Evolutionary conservation across 2,888 invertebrate genomes (phyloP).

Genomic region (Phaonia tiefii): DNA sequence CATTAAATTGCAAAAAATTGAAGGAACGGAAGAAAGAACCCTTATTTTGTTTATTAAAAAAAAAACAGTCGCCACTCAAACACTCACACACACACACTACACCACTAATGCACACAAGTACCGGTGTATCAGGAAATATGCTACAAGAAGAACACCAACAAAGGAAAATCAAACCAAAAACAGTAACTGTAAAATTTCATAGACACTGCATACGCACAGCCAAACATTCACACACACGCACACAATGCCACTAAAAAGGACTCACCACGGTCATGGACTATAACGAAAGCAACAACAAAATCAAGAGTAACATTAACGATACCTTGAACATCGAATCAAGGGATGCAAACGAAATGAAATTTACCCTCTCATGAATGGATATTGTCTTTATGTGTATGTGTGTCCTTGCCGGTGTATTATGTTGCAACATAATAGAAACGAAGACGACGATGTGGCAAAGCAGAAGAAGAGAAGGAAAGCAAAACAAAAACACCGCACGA

Average conservation of each 20-base stretch:
- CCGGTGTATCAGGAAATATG: slow-evolving; percentile 15
- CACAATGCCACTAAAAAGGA: slow-evolving; percentile 46
- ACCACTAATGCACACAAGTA: slow-evolving; percentile 31
- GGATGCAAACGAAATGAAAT: slow-evolving; percentile 62
- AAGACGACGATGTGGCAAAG: slow-evolving; percentile 71
- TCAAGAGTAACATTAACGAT: slow-evolving; percentile 38
- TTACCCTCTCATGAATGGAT: slow-evolving; percentile 54
- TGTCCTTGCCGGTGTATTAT: slow-evolving; percentile 54
- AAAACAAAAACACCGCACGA: slow-evolving; percentile 43
- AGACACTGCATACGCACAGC: slow-evolving; percentile 45
- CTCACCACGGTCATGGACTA: slow-evolving; percentile 61
- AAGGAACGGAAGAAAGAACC: slow-evolving; percentile 68
- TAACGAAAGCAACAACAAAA: slow-evolving; percentile 40
- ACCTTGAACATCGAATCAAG: slow-evolving; percentile 54
- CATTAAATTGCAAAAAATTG: slow-evolving; percentile 75
- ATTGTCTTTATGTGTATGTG: background rate
- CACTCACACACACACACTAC: slow-evolving; percentile 25
- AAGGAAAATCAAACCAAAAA: slow-evolving; percentile 69
- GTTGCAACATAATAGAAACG: slow-evolving; percentile 55
- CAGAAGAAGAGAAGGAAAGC: slow-evolving; percentile 60
- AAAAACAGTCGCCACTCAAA: slow-evolving; percentile 57
- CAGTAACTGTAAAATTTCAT: slow-evolving; percentile 69
- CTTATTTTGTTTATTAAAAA: slow-evolving; percentile 74
- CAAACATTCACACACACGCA: slow-evolving; percentile 70
- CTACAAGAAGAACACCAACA: slow-evolving; percentile 60